These are phyloP conservation scores for Lanistes nyassanus DNA, from an alignment of 1,140 invertebrate genomes.

Conservation along the genomic window DNA sequence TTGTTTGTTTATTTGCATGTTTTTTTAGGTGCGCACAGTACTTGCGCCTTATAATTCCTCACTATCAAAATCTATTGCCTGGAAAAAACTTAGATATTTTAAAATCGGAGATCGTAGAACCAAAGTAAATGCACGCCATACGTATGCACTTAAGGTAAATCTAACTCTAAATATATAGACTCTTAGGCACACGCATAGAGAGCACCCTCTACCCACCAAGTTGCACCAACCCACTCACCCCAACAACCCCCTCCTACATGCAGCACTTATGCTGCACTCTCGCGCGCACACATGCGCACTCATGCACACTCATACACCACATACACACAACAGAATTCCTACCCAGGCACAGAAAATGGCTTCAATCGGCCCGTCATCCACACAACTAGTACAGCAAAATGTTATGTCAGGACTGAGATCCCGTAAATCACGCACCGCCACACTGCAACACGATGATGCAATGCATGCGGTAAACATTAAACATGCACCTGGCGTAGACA, in stretches of 20 bases:
- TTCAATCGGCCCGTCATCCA: not conserved
- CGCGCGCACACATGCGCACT: not conserved
- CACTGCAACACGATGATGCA: not conserved
- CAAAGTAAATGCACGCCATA: not conserved
- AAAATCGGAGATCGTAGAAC: not conserved
- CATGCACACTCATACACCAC: slow-evolving; percentile 2
- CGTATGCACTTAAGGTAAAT: not conserved
- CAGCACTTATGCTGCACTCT: not conserved
- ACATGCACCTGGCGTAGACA: no score
- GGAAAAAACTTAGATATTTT: not conserved
- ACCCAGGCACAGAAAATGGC: not conserved
- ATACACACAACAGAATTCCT: not conserved
- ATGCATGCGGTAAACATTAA: not conserved
- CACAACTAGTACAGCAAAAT: not conserved
- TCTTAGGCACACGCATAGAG: not conserved
- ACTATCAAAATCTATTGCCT: no score
- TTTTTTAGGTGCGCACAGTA: no score
- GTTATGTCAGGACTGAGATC: not conserved
- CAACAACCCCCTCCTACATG: no score
- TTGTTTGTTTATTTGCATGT: no score
- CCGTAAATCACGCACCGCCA: not conserved
- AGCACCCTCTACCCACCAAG: no score
- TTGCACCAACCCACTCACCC: no score
- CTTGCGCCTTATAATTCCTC: no score
- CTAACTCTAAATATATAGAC: not conserved